These are phyloP conservation scores for Haemorhous mexicanus DNA, from an alignment of 2,113 vertebrate genomes.

Conservation along the genomic window DNA sequence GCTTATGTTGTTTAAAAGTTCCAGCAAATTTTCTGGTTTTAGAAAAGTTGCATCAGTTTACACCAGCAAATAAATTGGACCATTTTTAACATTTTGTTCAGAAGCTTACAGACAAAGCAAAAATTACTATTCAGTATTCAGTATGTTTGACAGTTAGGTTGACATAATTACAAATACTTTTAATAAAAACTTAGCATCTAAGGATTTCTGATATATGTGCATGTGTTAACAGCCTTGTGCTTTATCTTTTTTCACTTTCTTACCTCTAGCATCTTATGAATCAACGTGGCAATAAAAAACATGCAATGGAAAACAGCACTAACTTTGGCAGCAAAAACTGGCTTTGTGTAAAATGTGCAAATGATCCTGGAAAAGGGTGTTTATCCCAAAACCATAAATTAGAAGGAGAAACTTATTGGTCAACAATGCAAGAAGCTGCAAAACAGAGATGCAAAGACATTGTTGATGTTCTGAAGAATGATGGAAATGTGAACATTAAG, in stretches of 20 bases:
- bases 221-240: neutral
- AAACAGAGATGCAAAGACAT: slow-evolving; percentile 81
- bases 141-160: neutral
- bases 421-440: slow-evolving; percentile 84
- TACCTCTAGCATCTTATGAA: slow-evolving; percentile 71
- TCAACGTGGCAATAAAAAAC: slow-evolving; percentile 82
- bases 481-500: slow-evolving; percentile 71
- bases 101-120: neutral
- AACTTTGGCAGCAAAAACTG: slow-evolving; percentile 79
- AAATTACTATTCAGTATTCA: neutral
- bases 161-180: neutral
- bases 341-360: slow-evolving; percentile 72
- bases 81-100: neutral
- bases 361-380: slow-evolving; percentile 78
- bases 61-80: neutral
- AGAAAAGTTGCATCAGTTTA: neutral
- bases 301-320: slow-evolving; percentile 79
- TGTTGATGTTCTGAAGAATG: slow-evolving; percentile 75
- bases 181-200: neutral
- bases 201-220: neutral
- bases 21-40: neutral
- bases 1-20: neutral
- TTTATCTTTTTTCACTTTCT: neutral
- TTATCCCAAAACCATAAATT: slow-evolving; percentile 81
- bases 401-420: slow-evolving; percentile 82